A percentile compares a stretch with the other conserved stretches of the same genome.
Conservation (phyloP, 2,113 vertebrate genomes). For the Pheucticus melanocephalus region DNA sequence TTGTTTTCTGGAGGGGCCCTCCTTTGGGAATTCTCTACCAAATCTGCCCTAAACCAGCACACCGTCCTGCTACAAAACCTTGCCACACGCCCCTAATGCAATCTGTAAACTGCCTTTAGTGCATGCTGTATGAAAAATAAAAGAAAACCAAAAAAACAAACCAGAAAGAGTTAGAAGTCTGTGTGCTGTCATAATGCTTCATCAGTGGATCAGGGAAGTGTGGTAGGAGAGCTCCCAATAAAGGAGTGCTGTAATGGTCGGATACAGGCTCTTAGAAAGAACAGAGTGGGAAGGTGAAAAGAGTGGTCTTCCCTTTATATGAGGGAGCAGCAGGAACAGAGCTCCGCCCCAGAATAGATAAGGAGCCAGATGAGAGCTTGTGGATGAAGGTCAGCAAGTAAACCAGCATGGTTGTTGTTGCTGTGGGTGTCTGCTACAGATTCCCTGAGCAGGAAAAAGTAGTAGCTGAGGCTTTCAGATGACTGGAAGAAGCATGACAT, state of each 20-base stretch:
- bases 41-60: too few species aligned
- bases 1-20: too few species aligned
- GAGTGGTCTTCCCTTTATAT: background rate
- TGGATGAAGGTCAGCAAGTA: background rate
- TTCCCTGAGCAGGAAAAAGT: background rate
- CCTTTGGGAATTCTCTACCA: too few species aligned
- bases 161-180: background rate
- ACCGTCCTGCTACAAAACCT: background rate
- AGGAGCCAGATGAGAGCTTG: background rate
- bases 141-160: background rate
- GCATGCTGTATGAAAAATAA: background rate
- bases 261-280: background rate
- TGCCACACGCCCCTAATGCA: background rate
- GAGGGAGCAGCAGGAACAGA: background rate
- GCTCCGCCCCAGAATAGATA: rapidly evolving
- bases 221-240: background rate
- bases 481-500: background rate
- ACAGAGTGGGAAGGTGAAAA: background rate
- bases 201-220: background rate
- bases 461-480: background rate
- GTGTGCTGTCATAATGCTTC: background rate
- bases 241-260: background rate
- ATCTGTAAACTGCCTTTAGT: background rate
- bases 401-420: background rate
- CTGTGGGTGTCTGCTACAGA: background rate